Conservation (phyloP, 1,140 invertebrate species). For the Bacillus rossius region DNA sequence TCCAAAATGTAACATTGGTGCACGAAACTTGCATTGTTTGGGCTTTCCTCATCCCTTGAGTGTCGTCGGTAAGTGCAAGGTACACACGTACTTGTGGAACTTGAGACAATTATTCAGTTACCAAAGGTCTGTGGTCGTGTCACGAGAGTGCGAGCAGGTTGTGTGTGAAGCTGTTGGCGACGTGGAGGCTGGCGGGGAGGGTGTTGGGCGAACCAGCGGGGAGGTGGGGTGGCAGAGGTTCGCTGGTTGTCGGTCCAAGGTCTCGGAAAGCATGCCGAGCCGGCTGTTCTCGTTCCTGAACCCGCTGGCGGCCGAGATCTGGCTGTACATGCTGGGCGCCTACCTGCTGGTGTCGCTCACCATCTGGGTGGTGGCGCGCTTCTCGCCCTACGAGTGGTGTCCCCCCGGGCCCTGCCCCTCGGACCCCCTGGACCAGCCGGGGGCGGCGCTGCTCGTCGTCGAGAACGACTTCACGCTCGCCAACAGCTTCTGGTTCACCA, state of each 20-base stretch:
- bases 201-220: no score
- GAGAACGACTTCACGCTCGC: slow-evolving; percentile 75
- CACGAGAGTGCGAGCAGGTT: no score
- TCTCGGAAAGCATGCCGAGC: slow-evolving; percentile 51
- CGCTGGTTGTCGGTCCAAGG: slow-evolving; percentile 36
- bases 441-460: slow-evolving; percentile 27
- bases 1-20: no score
- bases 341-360: slow-evolving; percentile 61
- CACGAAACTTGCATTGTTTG: no score
- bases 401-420: slow-evolving; percentile 49
- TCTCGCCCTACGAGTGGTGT: slow-evolving; percentile 66
- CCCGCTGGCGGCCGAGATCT: slow-evolving; percentile 62
- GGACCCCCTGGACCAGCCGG: background rate
- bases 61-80: no score
- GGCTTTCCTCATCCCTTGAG: no score
- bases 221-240: no score
- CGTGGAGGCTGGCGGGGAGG: no score
- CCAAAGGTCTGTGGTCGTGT: no score
- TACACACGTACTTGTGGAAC: no score
- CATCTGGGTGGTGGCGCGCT: slow-evolving; percentile 64
- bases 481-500: slow-evolving; percentile 88
- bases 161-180: no score
- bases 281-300: slow-evolving; percentile 63
- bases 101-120: no score
- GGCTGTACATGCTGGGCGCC: slow-evolving; percentile 59